Evolutionary conservation across 2,797 vertebrate species (phyloP).

Genomic region (Chiropotes sagulatus): DNA sequence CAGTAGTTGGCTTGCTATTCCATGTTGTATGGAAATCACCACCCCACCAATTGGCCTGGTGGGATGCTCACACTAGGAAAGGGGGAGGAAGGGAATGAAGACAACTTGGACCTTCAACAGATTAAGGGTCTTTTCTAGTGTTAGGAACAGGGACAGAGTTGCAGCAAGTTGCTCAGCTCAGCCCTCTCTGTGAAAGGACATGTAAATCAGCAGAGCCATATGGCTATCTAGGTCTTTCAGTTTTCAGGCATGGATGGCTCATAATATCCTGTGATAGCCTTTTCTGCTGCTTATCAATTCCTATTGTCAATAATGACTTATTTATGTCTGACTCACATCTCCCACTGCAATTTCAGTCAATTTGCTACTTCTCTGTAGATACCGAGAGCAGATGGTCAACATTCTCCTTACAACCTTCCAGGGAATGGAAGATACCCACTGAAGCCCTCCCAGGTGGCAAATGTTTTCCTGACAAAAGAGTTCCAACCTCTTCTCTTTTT

Average conservation of each 20-base stretch:
- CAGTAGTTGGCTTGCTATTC: not conserved
- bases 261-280: constrained; percentile 46
- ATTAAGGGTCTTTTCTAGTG: not conserved
- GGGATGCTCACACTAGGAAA: not conserved
- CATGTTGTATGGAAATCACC: not conserved
- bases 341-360: constrained; percentile 48
- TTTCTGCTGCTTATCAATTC: constrained; percentile 60
- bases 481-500: constrained; percentile 29
- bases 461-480: not conserved
- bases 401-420: constrained; percentile 47
- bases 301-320: constrained; percentile 59
- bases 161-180: constrained; percentile 8
- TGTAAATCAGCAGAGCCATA: constrained; percentile 49
- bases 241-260: constrained; percentile 33
- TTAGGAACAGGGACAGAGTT: not conserved
- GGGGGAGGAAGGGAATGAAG: not conserved
- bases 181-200: constrained; percentile 17
- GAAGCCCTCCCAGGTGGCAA: not conserved
- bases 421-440: not conserved
- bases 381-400: constrained; percentile 67
- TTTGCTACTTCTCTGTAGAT: constrained; percentile 68
- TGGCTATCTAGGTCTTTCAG: constrained; percentile 30
- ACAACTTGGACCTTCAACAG: not conserved
- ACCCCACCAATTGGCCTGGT: not conserved
- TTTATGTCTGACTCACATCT: constrained; percentile 55